Evolutionary conservation across 2,888 invertebrate genomes (phyloP).

Genomic region (Plebejus anna): DNA sequence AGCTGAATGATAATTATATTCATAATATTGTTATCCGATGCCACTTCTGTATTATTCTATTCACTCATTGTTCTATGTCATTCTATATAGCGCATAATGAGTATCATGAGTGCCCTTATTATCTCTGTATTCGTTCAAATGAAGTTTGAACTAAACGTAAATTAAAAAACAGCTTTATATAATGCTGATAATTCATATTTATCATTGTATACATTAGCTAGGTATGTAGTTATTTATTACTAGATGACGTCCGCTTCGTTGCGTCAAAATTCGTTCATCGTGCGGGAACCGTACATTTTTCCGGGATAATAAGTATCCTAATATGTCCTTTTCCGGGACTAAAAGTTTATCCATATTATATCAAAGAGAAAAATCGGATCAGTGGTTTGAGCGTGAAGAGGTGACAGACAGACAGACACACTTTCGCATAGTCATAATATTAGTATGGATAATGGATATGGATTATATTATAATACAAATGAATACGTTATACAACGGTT

Average conservation of each 20-base stretch:
- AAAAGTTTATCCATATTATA: not conserved
- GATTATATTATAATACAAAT: not conserved
- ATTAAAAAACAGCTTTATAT: not conserved
- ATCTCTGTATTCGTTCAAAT: not conserved
- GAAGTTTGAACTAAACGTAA: not conserved
- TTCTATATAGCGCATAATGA: constrained; percentile 1
- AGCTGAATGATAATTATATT: constrained; percentile 7
- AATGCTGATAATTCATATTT: not conserved
- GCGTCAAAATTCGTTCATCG: not conserved
- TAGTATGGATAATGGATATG: not conserved
- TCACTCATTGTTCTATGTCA: constrained; percentile 7
- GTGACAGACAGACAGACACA: no score
- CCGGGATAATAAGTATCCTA: no score
- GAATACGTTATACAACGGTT: constrained; percentile 48
- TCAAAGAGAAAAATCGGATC: not conserved
- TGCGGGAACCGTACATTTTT: no score
- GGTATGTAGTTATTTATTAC: not conserved
- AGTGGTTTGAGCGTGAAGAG: not conserved
- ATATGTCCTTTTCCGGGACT: no score
- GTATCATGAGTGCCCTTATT: constrained; percentile 2
- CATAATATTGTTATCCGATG: constrained; percentile 12
- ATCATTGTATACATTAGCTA: not conserved
- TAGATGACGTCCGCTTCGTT: not conserved
- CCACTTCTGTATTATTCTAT: constrained; percentile 19
- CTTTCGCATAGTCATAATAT: not conserved